A percentile compares a stretch with the other conserved stretches of the same genome.
Conservation (phyloP, 2,113 vertebrate species). For the Uria lomvia region DNA sequence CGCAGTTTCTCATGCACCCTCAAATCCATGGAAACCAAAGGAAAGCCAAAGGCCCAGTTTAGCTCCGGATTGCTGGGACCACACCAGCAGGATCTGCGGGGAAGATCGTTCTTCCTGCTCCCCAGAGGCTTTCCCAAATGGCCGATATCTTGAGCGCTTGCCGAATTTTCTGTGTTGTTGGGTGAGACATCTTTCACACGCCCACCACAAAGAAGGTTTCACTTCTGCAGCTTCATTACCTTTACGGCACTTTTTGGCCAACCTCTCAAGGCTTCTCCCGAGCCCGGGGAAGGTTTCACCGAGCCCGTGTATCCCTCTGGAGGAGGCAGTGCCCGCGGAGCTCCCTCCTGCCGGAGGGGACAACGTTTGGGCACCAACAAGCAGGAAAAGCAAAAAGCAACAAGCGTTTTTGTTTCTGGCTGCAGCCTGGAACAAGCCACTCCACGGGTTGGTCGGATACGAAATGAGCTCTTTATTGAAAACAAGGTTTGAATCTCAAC, state of each 20-base stretch:
- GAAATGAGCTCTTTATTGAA: slow-evolving; percentile 12
- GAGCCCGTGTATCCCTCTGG: neutral
- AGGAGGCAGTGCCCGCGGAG: neutral
- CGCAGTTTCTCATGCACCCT: neutral
- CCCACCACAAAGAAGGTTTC: neutral
- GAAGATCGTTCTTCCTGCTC: neutral
- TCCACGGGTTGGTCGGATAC: neutral
- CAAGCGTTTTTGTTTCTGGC: neutral
- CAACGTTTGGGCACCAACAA: neutral
- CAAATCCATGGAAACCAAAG: neutral
- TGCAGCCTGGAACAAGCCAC: neutral
- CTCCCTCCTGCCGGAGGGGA: neutral
- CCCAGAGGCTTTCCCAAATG: neutral
- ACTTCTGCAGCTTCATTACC: neutral
- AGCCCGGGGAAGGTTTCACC: neutral
- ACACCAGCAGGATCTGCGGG: neutral
- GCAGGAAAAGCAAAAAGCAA: neutral
- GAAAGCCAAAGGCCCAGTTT: neutral
- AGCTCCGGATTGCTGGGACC: neutral
- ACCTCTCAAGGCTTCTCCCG: neutral
- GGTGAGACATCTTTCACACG: neutral
- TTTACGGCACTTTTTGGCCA: neutral
- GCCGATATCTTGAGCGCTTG: neutral
- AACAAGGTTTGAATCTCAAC: neutral
- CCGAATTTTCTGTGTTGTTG: neutral